Conservation (phyloP, 2,113 vertebrate species). For the Notothenia coriiceps region DNA sequence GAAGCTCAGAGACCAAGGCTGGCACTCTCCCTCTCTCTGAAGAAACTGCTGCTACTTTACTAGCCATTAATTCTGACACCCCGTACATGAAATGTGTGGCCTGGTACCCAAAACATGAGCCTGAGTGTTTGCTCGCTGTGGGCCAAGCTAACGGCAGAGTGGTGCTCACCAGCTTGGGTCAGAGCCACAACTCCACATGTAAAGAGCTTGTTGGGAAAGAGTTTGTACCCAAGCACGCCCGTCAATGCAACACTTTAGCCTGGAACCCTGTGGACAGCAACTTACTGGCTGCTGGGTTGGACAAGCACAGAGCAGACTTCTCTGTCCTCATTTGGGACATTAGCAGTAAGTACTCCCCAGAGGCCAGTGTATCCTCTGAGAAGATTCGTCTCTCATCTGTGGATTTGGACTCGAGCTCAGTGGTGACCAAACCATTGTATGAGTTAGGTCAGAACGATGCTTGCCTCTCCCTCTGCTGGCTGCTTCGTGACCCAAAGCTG, state of each 20-base stretch:
- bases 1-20: slow-evolving; percentile 90
- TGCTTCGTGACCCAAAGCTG: slow-evolving; percentile 95
- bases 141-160: slow-evolving; percentile 98
- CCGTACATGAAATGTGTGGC: slow-evolving; percentile 99
- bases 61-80: slow-evolving; percentile 97
- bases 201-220: slow-evolving; percentile 97
- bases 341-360: slow-evolving; percentile 93
- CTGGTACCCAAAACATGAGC: slow-evolving; percentile 97
- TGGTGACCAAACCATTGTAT: slow-evolving; percentile 95
- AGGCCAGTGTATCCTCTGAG: slow-evolving; percentile 87
- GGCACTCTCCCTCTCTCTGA: slow-evolving; percentile 92
- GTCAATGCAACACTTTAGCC: slow-evolving; percentile 96
- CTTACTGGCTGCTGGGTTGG: slow-evolving; percentile 94
- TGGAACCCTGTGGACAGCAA: slow-evolving; percentile 98
- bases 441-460: slow-evolving; percentile 98
- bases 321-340: slow-evolving; percentile 98
- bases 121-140: slow-evolving; percentile 95
- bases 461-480: slow-evolving; percentile 98
- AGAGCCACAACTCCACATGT: slow-evolving; percentile 95
- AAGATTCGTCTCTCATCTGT: slow-evolving; percentile 91
- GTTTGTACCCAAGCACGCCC: slow-evolving; percentile 97
- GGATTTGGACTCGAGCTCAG: slow-evolving; percentile 88
- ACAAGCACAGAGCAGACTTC: slow-evolving; percentile 97
- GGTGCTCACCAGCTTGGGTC: slow-evolving; percentile 95
- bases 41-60: slow-evolving; percentile 92